phyloP scores from a whole-genome alignment of 2,797 vertebrate genomes.

The Scolopax bukidnonensis region DNA sequence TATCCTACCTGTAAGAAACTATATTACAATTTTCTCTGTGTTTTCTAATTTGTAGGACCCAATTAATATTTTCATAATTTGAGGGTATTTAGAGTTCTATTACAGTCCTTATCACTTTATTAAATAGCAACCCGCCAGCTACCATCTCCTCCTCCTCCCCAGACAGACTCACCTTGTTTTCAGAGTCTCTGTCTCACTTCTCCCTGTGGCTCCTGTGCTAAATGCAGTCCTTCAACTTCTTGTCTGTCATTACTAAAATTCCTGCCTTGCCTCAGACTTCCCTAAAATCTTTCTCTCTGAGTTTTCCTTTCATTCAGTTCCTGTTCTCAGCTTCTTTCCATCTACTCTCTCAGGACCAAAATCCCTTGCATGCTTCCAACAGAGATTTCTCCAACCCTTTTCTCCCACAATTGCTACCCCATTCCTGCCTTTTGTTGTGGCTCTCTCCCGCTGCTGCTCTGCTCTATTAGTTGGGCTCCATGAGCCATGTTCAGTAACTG shows the following conservation, averaged over 20 bases:
- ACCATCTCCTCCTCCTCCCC: neutral
- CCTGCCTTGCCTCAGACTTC: neutral
- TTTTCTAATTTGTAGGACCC: neutral
- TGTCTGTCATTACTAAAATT: neutral
- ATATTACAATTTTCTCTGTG: neutral
- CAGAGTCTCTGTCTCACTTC: neutral
- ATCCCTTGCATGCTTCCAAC: neutral
- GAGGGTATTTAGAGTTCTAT: neutral
- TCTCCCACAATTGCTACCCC: neutral
- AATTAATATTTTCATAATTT: neutral
- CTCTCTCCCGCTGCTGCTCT: neutral
- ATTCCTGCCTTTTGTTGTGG: slow-evolving; percentile 20
- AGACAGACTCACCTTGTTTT: neutral
- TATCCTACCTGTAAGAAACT: neutral
- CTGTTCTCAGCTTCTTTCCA: neutral
- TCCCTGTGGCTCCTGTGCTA: neutral
- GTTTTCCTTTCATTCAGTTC: neutral
- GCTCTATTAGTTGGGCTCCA: neutral
- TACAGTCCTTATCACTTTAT: neutral
- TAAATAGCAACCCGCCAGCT: neutral
- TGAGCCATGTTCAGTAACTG: neutral
- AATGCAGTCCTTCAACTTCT: neutral
- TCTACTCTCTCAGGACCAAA: neutral
- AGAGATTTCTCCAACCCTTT: neutral
- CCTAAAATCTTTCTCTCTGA: neutral